Conservation (phyloP, 2,113 vertebrate species). For the Spizaetus ornatus region DNA sequence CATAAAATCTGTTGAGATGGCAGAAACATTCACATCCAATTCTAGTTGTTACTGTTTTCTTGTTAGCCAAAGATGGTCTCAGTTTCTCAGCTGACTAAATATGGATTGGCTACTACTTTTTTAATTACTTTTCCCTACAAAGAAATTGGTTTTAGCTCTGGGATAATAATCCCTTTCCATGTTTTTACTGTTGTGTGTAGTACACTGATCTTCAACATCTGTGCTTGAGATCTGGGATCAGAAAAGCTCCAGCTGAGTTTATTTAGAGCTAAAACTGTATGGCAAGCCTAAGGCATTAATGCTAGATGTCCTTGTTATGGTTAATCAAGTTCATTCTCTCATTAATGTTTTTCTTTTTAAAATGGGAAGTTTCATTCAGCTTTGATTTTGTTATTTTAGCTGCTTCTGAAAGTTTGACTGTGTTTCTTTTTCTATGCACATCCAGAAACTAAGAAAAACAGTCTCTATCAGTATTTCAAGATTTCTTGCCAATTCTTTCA, state of each 20-base stretch:
- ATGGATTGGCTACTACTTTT: background rate
- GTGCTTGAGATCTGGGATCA: background rate
- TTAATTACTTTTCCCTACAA: background rate
- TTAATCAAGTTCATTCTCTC: background rate
- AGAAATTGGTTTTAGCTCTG: background rate
- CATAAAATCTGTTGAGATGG: background rate
- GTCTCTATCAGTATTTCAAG: background rate
- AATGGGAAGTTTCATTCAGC: background rate
- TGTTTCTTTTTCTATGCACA: background rate
- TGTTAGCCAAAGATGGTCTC: background rate
- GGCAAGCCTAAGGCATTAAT: background rate
- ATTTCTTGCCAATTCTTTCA: background rate
- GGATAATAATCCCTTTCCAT: background rate
- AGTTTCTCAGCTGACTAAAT: background rate
- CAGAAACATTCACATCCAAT: background rate
- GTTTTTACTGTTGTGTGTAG: background rate
- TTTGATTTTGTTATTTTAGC: background rate
- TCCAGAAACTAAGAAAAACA: background rate
- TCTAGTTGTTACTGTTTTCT: background rate
- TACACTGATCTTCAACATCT: background rate
- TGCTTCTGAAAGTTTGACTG: background rate
- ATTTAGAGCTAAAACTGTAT: background rate
- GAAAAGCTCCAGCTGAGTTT: background rate
- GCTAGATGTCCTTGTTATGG: background rate
- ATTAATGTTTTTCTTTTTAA: background rate